Evolutionary conservation across 1,140 invertebrate species (phyloP).

Genomic region (Hylaeus anthracinus): DNA sequence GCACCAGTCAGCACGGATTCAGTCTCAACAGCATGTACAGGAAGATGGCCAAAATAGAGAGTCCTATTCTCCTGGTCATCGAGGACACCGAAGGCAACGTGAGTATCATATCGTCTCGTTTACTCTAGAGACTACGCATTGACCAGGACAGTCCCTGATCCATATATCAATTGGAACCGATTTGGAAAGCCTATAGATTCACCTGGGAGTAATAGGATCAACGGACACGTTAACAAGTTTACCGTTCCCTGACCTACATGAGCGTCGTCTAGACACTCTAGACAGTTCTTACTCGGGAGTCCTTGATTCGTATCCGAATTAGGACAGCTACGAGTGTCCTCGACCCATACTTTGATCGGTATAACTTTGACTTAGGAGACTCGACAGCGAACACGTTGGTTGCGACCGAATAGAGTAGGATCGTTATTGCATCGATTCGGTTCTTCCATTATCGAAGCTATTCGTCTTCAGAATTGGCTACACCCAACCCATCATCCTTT

Average conservation of each 20-base stretch:
- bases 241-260: no score
- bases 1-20: conserved; percentile 98
- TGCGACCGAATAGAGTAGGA: no score
- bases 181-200: no score
- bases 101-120: conserved; percentile 75
- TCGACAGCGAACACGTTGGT: neutral
- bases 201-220: no score
- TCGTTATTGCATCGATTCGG: neutral
- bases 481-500: neutral
- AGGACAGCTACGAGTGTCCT: no score
- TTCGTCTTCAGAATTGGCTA: neutral
- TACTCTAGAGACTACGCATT: neutral
- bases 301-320: no score
- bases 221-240: no score
- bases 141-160: no score
- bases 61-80: conserved; percentile 95
- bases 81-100: conserved; percentile 96
- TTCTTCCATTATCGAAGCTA: neutral
- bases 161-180: no score
- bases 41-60: conserved; percentile 94
- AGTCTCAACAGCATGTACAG: conserved; percentile 98
- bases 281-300: no score
- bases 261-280: no score
- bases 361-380: neutral
- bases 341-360: no score